These are phyloP conservation scores for Gopherus flavomarginatus DNA, from an alignment of 2,113 vertebrate species.

Conservation along the genomic window DNA sequence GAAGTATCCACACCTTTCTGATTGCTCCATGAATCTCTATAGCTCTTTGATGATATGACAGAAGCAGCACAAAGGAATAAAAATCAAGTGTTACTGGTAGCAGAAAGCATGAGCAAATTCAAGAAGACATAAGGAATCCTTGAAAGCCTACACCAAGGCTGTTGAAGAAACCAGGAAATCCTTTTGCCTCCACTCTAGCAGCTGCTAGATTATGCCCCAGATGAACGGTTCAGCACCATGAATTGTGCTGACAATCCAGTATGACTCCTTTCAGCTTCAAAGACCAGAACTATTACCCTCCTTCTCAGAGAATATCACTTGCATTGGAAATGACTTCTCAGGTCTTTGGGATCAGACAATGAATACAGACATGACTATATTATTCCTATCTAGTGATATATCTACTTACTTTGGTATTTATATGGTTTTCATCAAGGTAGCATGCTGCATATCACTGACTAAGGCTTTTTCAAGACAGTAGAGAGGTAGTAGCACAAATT, in stretches of 20 bases:
- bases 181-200: neutral
- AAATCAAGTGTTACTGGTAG: neutral
- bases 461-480: neutral
- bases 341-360: neutral
- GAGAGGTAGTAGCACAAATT: neutral
- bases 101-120: neutral
- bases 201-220: neutral
- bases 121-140: neutral
- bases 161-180: neutral
- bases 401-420: accelerated
- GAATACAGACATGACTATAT: neutral
- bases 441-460: neutral
- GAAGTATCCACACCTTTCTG: neutral
- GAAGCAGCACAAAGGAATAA: neutral
- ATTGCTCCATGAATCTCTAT: neutral
- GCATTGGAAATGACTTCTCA: neutral
- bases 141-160: neutral
- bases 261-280: neutral
- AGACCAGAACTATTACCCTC: neutral
- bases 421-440: neutral
- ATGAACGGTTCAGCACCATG: slow-evolving; percentile 13
- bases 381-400: neutral
- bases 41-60: neutral
- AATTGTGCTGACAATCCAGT: slow-evolving; percentile 28
- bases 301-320: neutral